A percentile compares a stretch with the other conserved stretches of the same genome.
These are phyloP conservation scores for Catharus minimus DNA, from an alignment of 2,113 vertebrate species.

Conservation along the genomic window DNA sequence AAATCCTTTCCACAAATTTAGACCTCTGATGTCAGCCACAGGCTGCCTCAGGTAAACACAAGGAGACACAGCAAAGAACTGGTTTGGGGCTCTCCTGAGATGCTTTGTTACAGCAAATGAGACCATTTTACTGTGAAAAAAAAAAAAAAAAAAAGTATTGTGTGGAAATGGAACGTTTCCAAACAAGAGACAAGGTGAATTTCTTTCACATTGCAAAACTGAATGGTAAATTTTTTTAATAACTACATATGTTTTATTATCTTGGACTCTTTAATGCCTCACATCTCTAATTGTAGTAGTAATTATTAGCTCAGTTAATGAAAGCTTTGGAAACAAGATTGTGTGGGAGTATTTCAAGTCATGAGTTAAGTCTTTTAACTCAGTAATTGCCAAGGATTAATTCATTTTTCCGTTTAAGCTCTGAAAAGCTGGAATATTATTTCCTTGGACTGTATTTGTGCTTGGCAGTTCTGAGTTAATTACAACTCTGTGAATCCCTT, in stretches of 20 bases:
- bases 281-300: slow-evolving; percentile 63
- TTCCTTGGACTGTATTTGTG: slow-evolving; percentile 67
- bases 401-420: slow-evolving; percentile 50
- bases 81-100: background rate
- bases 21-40: background rate
- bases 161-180: background rate
- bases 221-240: slow-evolving; percentile 29
- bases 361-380: slow-evolving; percentile 74
- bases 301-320: slow-evolving; percentile 72
- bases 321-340: slow-evolving; percentile 67
- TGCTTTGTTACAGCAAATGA: background rate
- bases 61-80: background rate
- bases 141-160: background rate
- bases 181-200: background rate
- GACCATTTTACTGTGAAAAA: background rate
- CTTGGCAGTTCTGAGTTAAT: slow-evolving; percentile 69
- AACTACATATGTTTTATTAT: slow-evolving; percentile 57
- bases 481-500: slow-evolving; percentile 51
- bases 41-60: background rate
- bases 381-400: slow-evolving; percentile 73
- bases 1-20: background rate
- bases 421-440: slow-evolving; percentile 67
- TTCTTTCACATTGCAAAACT: slow-evolving; percentile 7
- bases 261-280: slow-evolving; percentile 51
- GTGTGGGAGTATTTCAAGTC: slow-evolving; percentile 62